phyloP scores from a whole-genome alignment of 2,888 invertebrate genomes.

The Yponomeuta cagnagella region DNA sequence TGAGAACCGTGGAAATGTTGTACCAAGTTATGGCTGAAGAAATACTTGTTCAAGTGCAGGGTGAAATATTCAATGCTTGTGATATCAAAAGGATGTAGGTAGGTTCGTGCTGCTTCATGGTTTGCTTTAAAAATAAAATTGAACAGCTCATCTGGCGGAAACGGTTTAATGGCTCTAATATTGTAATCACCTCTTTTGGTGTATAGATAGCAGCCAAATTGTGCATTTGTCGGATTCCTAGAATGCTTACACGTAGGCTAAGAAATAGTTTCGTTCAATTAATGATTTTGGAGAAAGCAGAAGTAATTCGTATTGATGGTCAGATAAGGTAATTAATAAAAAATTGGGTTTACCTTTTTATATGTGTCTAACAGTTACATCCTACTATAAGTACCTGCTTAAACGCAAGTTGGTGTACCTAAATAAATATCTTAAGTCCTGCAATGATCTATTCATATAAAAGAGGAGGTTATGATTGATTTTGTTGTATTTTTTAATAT shows the following conservation, averaged over 20 bases:
- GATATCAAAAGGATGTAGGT: too few species aligned
- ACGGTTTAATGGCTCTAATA: neutral
- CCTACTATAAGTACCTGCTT: too few species aligned
- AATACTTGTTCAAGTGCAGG: neutral
- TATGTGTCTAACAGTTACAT: too few species aligned
- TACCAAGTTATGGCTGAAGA: neutral
- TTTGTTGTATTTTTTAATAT: too few species aligned
- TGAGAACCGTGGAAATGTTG: neutral
- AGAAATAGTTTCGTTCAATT: neutral
- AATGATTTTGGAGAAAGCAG: neutral
- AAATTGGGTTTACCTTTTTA: too few species aligned
- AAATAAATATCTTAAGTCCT: too few species aligned
- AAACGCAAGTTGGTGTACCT: too few species aligned
- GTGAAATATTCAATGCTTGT: too few species aligned
- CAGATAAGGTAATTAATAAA: too few species aligned
- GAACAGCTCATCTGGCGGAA: neutral
- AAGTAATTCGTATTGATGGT: neutral
- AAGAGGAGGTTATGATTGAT: too few species aligned
- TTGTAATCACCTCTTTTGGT: neutral
- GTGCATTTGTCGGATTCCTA: neutral
- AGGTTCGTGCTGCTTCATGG: too few species aligned
- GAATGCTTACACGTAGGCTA: neutral
- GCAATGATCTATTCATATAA: too few species aligned
- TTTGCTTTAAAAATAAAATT: neutral
- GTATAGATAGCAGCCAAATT: neutral